These are phyloP conservation scores for Drosophila tristis DNA, from an alignment of 1,140 invertebrate genomes.

Conservation along the genomic window DNA sequence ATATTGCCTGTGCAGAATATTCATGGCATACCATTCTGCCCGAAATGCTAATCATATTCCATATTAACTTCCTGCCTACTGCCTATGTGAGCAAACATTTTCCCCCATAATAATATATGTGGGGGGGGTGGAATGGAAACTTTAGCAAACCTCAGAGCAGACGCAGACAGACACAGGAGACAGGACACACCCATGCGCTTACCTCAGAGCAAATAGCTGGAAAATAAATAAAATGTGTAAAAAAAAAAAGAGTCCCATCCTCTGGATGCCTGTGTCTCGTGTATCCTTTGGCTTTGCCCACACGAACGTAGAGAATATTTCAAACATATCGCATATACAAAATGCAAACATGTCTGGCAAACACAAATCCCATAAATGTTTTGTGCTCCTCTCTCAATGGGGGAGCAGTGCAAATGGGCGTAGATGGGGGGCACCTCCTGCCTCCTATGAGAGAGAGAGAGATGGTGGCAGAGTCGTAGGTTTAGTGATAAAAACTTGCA, in stretches of 20 bases:
- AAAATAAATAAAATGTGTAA: neutral
- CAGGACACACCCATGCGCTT: slow-evolving; percentile 4
- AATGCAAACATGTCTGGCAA: slow-evolving; percentile 82
- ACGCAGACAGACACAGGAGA: slow-evolving; percentile 5
- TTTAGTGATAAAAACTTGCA: slow-evolving; percentile 71
- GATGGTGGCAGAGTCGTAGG: neutral
- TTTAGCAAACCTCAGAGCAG: slow-evolving; percentile 19
- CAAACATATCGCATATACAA: slow-evolving; percentile 83
- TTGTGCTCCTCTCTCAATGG: slow-evolving; percentile 28
- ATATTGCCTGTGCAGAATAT: neutral
- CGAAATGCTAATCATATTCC: slow-evolving; percentile 32
- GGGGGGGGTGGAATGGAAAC: slow-evolving; percentile 1
- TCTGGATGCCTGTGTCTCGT: neutral
- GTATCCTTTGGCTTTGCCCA: slow-evolving; percentile 38
- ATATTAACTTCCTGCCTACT: slow-evolving; percentile 21
- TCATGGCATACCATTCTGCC: neutral
- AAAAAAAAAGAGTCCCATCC: neutral
- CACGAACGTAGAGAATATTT: slow-evolving; percentile 57
- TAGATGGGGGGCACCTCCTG: too few species aligned
- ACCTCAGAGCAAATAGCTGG: slow-evolving; percentile 1
- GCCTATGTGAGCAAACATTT: slow-evolving; percentile 11
- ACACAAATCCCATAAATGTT: slow-evolving; percentile 82
- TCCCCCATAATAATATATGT: neutral
- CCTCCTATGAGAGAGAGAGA: too few species aligned
- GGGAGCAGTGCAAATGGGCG: neutral